phyloP scores from a whole-genome alignment of 2,113 vertebrate species.

The Synodontis membranacea region DNA sequence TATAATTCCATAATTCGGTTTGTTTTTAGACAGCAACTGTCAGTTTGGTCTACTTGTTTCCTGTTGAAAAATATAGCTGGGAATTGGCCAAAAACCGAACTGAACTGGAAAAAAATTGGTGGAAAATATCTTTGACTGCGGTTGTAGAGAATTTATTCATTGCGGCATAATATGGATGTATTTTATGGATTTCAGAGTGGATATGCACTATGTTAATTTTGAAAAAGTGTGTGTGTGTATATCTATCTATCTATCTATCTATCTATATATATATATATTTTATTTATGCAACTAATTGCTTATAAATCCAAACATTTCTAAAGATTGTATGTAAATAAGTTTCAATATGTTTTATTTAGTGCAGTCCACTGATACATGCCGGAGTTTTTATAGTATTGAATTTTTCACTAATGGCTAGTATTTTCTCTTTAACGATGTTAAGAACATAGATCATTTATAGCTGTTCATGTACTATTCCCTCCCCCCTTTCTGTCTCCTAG shows the following conservation, averaged over 20 bases:
- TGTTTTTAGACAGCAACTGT: neutral
- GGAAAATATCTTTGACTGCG: neutral
- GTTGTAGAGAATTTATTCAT: neutral
- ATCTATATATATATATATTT: no score
- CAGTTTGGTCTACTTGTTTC: neutral
- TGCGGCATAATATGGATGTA: neutral
- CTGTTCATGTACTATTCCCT: neutral
- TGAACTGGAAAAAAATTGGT: neutral
- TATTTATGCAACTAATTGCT: neutral
- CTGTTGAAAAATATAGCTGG: neutral
- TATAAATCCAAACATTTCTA: neutral
- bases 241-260: no score
- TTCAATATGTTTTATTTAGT: neutral
- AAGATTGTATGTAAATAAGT: neutral
- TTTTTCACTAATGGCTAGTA: neutral
- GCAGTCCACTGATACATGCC: neutral
- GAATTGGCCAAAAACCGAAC: neutral
- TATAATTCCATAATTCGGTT: neutral
- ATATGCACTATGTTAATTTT: neutral
- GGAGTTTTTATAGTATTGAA: neutral
- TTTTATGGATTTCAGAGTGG: neutral
- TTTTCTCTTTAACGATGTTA: neutral
- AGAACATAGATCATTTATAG: neutral
- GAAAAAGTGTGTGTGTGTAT: neutral
- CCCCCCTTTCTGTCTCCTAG: slow-evolving; percentile 64